These are phyloP conservation scores for Adelphocoris suturalis DNA, from an alignment of 2,888 invertebrate species.

Conservation along the genomic window DNA sequence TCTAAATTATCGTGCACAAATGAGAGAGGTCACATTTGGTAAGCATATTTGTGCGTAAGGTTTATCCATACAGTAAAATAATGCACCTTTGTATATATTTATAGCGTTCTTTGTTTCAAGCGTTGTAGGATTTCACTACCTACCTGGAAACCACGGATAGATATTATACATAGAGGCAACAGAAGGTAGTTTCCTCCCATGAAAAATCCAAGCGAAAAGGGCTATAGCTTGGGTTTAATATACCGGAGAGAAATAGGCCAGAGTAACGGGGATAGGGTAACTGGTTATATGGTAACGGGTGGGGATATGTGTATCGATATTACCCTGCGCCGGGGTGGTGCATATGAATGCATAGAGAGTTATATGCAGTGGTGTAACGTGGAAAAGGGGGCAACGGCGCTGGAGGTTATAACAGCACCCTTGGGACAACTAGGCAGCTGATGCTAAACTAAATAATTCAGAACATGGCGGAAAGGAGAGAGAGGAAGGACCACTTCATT, in stretches of 20 bases:
- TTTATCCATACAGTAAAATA: too few relatives aligned
- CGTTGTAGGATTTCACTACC: background rate
- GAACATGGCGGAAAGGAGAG: slow-evolving; percentile 10
- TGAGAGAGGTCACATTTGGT: too few relatives aligned
- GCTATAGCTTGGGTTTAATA: slow-evolving; percentile 44
- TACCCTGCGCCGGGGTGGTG: slow-evolving; percentile 48
- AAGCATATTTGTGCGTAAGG: too few relatives aligned
- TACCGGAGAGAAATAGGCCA: slow-evolving; percentile 38
- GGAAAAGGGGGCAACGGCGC: slow-evolving; percentile 9
- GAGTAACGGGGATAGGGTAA: slow-evolving; percentile 33
- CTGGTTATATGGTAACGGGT: background rate
- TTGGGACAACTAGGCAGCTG: slow-evolving; percentile 65
- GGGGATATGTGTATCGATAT: slow-evolving; percentile 59
- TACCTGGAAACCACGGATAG: background rate
- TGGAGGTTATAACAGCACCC: slow-evolving; percentile 56
- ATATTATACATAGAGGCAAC: background rate
- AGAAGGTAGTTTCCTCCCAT: slow-evolving; percentile 8
- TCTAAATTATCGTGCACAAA: too few relatives aligned
- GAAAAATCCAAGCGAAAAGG: slow-evolving; percentile 53
- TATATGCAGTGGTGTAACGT: slow-evolving; percentile 49
- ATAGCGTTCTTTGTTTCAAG: background rate
- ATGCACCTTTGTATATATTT: too few relatives aligned
- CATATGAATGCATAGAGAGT: slow-evolving; percentile 62
- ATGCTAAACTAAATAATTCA: slow-evolving; percentile 63
- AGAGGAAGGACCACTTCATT: slow-evolving; percentile 53